Conservation (phyloP, 2,888 invertebrate species). For the Oligia strigilis region DNA sequence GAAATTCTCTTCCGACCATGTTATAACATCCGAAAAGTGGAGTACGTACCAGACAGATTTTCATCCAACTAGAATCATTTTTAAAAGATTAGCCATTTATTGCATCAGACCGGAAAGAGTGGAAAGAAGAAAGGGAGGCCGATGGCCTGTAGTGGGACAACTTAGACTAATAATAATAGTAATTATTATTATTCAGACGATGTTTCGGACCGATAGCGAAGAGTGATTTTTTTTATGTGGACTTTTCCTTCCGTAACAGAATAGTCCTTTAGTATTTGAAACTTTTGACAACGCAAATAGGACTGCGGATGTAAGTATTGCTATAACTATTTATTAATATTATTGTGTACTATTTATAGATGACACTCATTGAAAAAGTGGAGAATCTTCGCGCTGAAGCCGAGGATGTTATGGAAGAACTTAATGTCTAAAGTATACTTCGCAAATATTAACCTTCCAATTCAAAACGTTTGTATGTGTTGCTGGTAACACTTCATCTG, state of each 20-base stretch:
- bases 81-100: background rate
- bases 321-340: background rate
- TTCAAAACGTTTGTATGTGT: background rate
- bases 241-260: background rate
- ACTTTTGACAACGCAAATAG: background rate
- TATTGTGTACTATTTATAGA: constrained; percentile 84
- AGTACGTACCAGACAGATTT: background rate
- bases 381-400: constrained; percentile 96
- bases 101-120: background rate
- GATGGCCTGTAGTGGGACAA: no score
- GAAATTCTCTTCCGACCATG: background rate
- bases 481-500: constrained; percentile 10
- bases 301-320: background rate
- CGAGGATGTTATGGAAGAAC: constrained; percentile 92
- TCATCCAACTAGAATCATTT: background rate
- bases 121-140: background rate
- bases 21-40: background rate
- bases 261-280: background rate
- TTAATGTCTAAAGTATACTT: constrained; percentile 75
- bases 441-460: no score
- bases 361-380: constrained; percentile 95
- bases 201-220: background rate
- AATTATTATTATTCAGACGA: background rate
- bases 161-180: background rate
- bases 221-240: background rate